Conservation (phyloP, 2,888 invertebrate species). For the Ornithoptera priamus region DNA sequence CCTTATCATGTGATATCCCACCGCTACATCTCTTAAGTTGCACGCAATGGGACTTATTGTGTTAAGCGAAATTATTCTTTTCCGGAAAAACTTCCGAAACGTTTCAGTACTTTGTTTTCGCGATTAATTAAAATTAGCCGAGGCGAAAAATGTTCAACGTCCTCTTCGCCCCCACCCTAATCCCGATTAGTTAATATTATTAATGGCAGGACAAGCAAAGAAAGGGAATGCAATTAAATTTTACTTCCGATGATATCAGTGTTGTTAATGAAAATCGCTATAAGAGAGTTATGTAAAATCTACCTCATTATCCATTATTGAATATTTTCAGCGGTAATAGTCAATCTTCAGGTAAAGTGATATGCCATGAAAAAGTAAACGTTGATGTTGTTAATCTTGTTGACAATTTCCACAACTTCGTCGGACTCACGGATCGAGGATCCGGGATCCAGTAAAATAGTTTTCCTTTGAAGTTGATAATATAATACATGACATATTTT, state of each 20-base stretch:
- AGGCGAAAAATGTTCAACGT: constrained; percentile 45
- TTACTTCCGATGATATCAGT: not conserved
- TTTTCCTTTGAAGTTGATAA: too few relatives aligned
- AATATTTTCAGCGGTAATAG: too few relatives aligned
- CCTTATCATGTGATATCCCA: not conserved
- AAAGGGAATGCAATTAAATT: constrained; percentile 6
- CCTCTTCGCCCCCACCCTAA: too few relatives aligned
- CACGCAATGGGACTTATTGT: constrained; percentile 44
- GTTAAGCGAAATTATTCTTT: constrained; percentile 49
- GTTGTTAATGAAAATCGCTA: not conserved
- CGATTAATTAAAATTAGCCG: constrained; percentile 74
- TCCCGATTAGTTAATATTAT: constrained; percentile 41
- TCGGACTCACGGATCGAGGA: too few relatives aligned
- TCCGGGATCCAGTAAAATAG: too few relatives aligned
- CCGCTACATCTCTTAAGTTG: constrained; percentile 35
- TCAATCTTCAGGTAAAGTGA: too few relatives aligned
- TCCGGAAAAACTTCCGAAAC: constrained; percentile 49
- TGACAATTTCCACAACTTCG: too few relatives aligned
- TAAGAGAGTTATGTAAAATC: too few relatives aligned
- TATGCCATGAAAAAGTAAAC: too few relatives aligned
- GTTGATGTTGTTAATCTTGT: too few relatives aligned
- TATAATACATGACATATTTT: too few relatives aligned
- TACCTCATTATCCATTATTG: too few relatives aligned
- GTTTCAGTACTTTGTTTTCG: constrained; percentile 62
- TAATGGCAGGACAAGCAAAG: constrained; percentile 37